These are phyloP conservation scores for Latrodectus elegans DNA, from an alignment of 2,888 invertebrate genomes.

Conservation along the genomic window DNA sequence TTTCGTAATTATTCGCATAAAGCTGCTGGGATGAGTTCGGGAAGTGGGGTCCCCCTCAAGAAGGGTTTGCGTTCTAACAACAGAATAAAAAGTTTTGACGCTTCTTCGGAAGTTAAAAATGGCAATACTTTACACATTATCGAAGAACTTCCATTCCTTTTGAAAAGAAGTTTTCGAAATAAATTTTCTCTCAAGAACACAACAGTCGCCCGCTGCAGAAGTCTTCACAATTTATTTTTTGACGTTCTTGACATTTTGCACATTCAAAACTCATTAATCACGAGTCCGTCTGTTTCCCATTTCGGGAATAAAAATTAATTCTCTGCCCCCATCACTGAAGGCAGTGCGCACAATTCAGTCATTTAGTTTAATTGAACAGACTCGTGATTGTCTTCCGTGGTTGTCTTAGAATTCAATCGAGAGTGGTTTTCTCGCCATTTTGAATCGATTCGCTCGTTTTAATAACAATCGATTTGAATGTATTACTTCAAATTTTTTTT, in stretches of 20 bases:
- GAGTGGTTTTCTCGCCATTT: too few relatives aligned
- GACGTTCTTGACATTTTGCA: constrained; percentile 47
- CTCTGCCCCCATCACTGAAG: not conserved
- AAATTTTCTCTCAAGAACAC: constrained; percentile 40
- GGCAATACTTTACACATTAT: constrained; percentile 66
- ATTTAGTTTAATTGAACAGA: too few relatives aligned
- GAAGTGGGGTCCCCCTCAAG: constrained; percentile 7
- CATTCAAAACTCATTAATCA: constrained; percentile 59
- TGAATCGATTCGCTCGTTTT: too few relatives aligned
- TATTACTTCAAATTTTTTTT: too few relatives aligned
- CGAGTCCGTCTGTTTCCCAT: constrained; percentile 17
- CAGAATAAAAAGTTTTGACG: constrained; percentile 55
- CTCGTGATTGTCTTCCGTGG: too few relatives aligned
- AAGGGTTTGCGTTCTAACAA: constrained; percentile 29
- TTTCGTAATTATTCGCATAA: constrained; percentile 48
- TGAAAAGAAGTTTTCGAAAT: constrained; percentile 58
- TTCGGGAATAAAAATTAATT: constrained; percentile 54
- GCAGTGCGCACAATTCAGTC: too few relatives aligned
- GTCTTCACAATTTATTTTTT: constrained; percentile 66
- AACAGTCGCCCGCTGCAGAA: constrained; percentile 14
- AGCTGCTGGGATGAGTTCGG: not conserved
- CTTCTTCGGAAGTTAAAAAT: constrained; percentile 53
- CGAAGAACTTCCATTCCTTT: constrained; percentile 56
- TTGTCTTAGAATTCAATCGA: too few relatives aligned
- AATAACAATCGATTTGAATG: too few relatives aligned